A percentile compares a stretch with the other conserved stretches of the same genome.
These are phyloP conservation scores for Habrosyne pyritoides DNA, from an alignment of 2,888 invertebrate genomes.

Conservation along the genomic window DNA sequence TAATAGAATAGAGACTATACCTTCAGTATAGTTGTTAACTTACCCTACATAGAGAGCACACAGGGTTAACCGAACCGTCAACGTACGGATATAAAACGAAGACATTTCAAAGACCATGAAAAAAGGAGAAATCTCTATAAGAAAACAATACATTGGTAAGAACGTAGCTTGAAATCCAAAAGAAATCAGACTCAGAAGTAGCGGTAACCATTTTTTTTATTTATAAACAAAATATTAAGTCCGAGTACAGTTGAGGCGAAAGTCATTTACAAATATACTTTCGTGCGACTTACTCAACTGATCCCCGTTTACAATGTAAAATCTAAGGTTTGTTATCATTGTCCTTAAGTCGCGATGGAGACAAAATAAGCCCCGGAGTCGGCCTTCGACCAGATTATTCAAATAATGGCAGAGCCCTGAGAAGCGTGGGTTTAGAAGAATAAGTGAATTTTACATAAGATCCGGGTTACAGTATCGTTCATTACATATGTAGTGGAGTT, in stretches of 20 bases:
- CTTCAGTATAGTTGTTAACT: too few relatives aligned
- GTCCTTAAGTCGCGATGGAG: conserved; percentile 12
- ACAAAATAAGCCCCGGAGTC: conserved; percentile 4
- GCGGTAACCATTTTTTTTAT: too few relatives aligned
- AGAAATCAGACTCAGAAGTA: too few relatives aligned
- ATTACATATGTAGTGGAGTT: neutral
- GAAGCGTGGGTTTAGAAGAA: neutral
- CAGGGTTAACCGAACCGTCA: too few relatives aligned
- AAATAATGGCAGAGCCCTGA: conserved; percentile 5
- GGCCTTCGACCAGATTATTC: conserved; percentile 7
- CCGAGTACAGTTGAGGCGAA: neutral
- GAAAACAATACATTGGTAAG: too few relatives aligned
- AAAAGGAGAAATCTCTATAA: too few relatives aligned
- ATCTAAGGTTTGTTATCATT: conserved; percentile 14
- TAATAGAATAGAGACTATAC: too few relatives aligned
- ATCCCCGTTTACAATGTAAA: conserved; percentile 1
- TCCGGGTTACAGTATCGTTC: conserved; percentile 3
- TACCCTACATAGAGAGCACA: too few relatives aligned
- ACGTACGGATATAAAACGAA: too few relatives aligned
- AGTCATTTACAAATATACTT: conserved; percentile 1
- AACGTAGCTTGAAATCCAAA: too few relatives aligned
- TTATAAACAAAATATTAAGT: neutral
- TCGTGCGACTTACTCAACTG: conserved; percentile 1
- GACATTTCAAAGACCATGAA: too few relatives aligned
- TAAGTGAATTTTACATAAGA: conserved; percentile 3